Evolutionary conservation across 2,888 invertebrate species (phyloP), one percentile per base, ranked within the genome.

Genomic region (Lissonota sp.): DNA sequence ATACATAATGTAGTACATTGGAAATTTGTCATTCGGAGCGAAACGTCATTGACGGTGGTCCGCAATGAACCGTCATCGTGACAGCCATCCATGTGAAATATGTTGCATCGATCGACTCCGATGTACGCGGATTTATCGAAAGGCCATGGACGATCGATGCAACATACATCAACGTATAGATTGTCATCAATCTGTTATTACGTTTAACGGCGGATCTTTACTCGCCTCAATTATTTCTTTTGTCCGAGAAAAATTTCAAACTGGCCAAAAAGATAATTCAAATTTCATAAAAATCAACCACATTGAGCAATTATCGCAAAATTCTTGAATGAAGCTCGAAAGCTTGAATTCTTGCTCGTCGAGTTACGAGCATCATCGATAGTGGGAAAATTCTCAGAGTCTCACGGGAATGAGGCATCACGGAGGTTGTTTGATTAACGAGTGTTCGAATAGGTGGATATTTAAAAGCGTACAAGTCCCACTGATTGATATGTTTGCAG

Each of bases 401-500:
- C 44, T 53, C 62, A 63, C 66, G n/a, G 26, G 26, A 26, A 26
- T 26, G 26, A 26, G 26, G 26, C 26, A 26, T 26, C 26, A 26
- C 26, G 26, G 26, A 26, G 26, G 26, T 26, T 26, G 26, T 26
- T 26, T 26, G 88, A 88, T 89, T 88, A 89, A 89, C 88, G 87
- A 88, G 86, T 86, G 85, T 86, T 86, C 85, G 86, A 88, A 87
- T 87, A 86, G 87, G 86, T 84, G 84, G 85, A 88, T 86, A 86
- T 85, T 85, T 84, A 86, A 87, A 85, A 84, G 86, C 80, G 81
- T 58, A 82, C 76, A 82, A 73, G 64, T 80, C 62, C 62, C 79
- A 82, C 90, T 91, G 91, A 92, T 92, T 91, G 92, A 91, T 92
- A 92, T 90, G 91, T 91, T 91, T 90, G 89, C 88, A 87, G 89